phyloP scores from a whole-genome alignment of 2,888 invertebrate genomes.

The Cheilosia variabilis region DNA sequence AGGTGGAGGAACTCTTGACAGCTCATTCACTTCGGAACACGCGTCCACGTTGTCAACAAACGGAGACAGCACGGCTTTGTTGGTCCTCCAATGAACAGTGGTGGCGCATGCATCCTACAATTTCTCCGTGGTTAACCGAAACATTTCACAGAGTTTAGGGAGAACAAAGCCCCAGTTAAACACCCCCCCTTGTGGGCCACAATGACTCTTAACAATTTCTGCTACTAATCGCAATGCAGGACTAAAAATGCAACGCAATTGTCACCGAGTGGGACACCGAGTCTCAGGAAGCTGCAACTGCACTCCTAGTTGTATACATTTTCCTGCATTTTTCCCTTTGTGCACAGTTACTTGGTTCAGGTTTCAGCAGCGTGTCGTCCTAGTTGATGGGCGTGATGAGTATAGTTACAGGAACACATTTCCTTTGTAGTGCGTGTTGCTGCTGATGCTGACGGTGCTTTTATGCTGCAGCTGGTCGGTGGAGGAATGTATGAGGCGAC shows the following conservation, averaged over 20 bases:
- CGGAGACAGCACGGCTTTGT: conserved; percentile 51
- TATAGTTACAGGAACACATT: conserved; percentile 61
- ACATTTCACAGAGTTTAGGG: conserved; percentile 57
- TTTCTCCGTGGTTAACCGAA: conserved; percentile 70
- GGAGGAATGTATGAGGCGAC: background rate
- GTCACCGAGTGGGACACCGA: conserved; percentile 64
- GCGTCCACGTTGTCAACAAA: conserved; percentile 46
- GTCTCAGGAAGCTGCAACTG: conserved; percentile 70
- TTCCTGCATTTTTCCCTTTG: conserved; percentile 57
- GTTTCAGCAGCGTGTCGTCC: conserved; percentile 30
- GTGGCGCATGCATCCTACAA: conserved; percentile 35
- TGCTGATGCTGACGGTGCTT: background rate
- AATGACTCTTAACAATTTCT: conserved; percentile 51
- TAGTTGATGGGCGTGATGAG: conserved; percentile 62
- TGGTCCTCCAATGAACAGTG: conserved; percentile 20
- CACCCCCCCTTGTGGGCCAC: conserved; percentile 48
- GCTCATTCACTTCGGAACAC: conserved; percentile 36
- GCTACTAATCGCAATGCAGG: conserved; percentile 63
- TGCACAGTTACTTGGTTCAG: conserved; percentile 48
- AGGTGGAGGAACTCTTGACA: background rate
- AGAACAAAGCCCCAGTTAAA: conserved; percentile 71
- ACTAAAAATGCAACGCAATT: conserved; percentile 63
- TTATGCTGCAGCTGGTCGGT: background rate
- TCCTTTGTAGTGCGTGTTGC: conserved; percentile 61
- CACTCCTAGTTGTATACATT: conserved; percentile 62